A percentile compares a stretch with the other conserved stretches of the same genome.
Evolutionary conservation across 2,888 invertebrate species (phyloP).

Genomic region (Frankliniella fusca): DNA sequence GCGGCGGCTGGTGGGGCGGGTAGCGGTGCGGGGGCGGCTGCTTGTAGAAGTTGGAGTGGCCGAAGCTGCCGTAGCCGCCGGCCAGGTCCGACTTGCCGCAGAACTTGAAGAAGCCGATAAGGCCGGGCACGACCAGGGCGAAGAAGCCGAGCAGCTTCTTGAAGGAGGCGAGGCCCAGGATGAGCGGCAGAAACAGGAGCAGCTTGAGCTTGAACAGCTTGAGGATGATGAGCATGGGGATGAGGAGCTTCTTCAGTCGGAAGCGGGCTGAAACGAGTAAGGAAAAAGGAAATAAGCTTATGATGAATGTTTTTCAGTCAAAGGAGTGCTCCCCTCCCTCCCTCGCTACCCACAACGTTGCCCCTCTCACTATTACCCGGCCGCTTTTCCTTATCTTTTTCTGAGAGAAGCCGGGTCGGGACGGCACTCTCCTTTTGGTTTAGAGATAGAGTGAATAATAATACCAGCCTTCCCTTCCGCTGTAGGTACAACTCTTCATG

Average conservation of each 20-base stretch:
- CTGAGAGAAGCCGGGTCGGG: no score
- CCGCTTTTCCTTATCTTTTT: no score
- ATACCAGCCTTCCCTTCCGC: no score
- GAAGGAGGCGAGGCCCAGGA: slow-evolving; percentile 76
- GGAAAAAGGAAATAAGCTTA: background rate
- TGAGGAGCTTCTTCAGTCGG: slow-evolving; percentile 74
- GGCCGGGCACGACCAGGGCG: slow-evolving; percentile 72
- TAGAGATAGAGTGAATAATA: no score
- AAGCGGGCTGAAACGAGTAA: slow-evolving; percentile 60
- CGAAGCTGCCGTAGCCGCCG: slow-evolving; percentile 52
- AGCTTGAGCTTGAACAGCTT: slow-evolving; percentile 81
- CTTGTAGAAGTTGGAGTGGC: slow-evolving; percentile 46
- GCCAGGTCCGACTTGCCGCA: slow-evolving; percentile 50
- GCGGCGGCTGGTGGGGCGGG: background rate
- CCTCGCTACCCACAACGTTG: no score
- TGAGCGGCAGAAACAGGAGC: slow-evolving; percentile 74
- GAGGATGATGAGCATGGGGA: slow-evolving; percentile 73
- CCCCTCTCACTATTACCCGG: no score
- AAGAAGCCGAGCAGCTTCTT: slow-evolving; percentile 78
- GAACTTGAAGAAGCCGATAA: slow-evolving; percentile 80
- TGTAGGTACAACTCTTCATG: no score
- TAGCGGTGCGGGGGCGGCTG: slow-evolving; percentile 51
- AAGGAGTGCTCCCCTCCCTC: no score
- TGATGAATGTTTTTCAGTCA: no score
- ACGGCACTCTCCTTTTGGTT: no score